Evolutionary conservation across 2,113 vertebrate species (phyloP), one percentile per base, ranked within the genome.

Genomic region (Tapirus terrestris): DNA sequence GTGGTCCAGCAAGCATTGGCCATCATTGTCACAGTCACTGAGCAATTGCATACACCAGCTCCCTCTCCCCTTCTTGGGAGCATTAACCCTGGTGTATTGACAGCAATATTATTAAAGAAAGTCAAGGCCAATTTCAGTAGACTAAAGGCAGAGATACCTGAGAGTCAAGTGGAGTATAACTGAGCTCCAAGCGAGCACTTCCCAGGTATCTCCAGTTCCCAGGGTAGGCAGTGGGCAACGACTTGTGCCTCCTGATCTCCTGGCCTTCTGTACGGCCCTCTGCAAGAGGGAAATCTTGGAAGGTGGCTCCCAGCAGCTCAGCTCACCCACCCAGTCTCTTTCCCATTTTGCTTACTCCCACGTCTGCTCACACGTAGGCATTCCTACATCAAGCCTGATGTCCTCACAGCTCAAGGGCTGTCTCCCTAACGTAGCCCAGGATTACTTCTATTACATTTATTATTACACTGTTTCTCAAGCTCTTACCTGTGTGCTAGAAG

Each of bases 1-100:
- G 33, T 10, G 13, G 16, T 23, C n/a, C 36, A 8, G 33, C 53
- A 11, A 14, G 2, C 20, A 0, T 17, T 1, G 0, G n/a, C 9
- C 33, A 11, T 20, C 56, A 2, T 18, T 43, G 20, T 39, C 36
- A 3, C 4, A 16, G 20, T 63, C 43, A 27, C 9, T 2, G 16
- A 61, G 23, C 16, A 11, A n/a, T 48, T 12, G 1, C 31, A 25
- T 21, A 8, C 2, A 3, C 8, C 10, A n/a, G 4, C 18, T 77
- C 63, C 13, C 0, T 39, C 83, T n/a, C 6, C 58, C 63, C 27
- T 11, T 11, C 29, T 31, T 45, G 75, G 48, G 45, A 51, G 4
- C 6, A 1, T n/a, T 48, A 82, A 39, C 10, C 21, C 1, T 80
- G 53, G 1, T 67, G 1, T 39, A 23, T 25, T 27, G 43, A 48